A percentile compares a stretch with the other conserved stretches of the same genome.
These are phyloP conservation scores for Engystomops pustulosus DNA, from an alignment of 2,113 vertebrate species.

Conservation along the genomic window DNA sequence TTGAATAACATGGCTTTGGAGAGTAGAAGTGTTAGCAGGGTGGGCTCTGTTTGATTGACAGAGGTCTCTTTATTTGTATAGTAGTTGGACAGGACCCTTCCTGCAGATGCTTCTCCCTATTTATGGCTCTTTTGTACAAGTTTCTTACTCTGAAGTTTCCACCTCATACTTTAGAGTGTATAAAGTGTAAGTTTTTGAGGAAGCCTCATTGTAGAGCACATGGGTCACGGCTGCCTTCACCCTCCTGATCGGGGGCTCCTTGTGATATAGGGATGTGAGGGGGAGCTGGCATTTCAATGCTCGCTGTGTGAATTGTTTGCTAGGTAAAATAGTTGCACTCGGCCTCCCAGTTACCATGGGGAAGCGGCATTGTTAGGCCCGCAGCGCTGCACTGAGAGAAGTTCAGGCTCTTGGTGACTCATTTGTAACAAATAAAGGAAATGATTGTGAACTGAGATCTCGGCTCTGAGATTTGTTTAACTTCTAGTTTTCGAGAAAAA, in stretches of 20 bases:
- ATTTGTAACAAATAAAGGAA: background rate
- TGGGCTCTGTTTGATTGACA: too few relatives aligned
- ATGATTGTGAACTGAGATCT: background rate
- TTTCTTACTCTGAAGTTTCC: too few relatives aligned
- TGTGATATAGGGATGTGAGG: background rate
- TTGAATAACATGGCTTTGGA: too few relatives aligned
- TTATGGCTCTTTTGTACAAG: too few relatives aligned
- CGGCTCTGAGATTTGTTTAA: background rate
- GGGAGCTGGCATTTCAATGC: background rate
- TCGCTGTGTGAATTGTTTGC: background rate
- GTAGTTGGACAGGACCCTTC: too few relatives aligned
- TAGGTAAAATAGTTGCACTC: background rate
- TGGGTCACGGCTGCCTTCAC: background rate
- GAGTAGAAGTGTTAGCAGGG: too few relatives aligned
- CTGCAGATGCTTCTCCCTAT: too few relatives aligned
- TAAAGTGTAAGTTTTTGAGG: too few relatives aligned
- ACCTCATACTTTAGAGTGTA: too few relatives aligned
- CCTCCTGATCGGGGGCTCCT: background rate
- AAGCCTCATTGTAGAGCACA: too few relatives aligned
- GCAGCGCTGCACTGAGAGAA: background rate
- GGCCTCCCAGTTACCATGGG: conserved; percentile 10
- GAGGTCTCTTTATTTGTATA: too few relatives aligned
- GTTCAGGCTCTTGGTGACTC: conserved; percentile 1
- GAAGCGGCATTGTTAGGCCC: background rate
- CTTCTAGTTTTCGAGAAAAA: background rate